Percentiles rank a stretch among this genome's conserved stretches.
phyloP scores from a whole-genome alignment of 2,888 invertebrate genomes.

The Agrotis ipsilon region DNA sequence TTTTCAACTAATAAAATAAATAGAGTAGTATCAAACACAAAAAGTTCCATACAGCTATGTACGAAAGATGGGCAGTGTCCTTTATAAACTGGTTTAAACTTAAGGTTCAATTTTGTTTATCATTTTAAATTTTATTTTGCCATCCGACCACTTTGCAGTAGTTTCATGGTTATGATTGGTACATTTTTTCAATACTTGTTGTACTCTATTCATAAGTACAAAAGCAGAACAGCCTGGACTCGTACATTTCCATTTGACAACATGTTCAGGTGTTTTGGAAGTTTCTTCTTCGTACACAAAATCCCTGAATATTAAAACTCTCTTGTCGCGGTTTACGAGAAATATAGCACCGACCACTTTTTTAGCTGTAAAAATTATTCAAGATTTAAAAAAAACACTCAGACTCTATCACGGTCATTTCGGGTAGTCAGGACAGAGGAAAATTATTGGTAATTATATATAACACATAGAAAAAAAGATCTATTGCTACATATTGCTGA shows the following conservation, averaged over 20 bases:
- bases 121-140: conserved; percentile 46
- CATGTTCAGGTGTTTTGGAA: conserved; percentile 3
- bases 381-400: conserved; percentile 1
- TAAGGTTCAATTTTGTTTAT: no score
- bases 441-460: no score
- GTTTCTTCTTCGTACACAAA: conserved; percentile 66
- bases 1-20: no score
- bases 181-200: conserved; percentile 57
- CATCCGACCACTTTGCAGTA: conserved; percentile 50
- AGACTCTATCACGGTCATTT: no score
- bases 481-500: no score
- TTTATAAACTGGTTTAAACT: no score
- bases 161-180: conserved; percentile 67
- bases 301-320: conserved; percentile 68
- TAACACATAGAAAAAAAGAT: no score
- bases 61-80: no score
- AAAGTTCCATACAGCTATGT: no score
- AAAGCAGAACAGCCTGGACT: conserved; percentile 63
- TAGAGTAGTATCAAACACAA: no score
- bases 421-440: no score
- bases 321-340: conserved; percentile 66
- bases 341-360: conserved; percentile 74
- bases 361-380: conserved; percentile 23
- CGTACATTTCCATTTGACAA: conserved; percentile 54
- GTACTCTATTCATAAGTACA: conserved; percentile 64